Evolutionary conservation across 2,113 vertebrate species (phyloP), one percentile per base, ranked within the genome.

Genomic region (Chionomys nivalis): DNA sequence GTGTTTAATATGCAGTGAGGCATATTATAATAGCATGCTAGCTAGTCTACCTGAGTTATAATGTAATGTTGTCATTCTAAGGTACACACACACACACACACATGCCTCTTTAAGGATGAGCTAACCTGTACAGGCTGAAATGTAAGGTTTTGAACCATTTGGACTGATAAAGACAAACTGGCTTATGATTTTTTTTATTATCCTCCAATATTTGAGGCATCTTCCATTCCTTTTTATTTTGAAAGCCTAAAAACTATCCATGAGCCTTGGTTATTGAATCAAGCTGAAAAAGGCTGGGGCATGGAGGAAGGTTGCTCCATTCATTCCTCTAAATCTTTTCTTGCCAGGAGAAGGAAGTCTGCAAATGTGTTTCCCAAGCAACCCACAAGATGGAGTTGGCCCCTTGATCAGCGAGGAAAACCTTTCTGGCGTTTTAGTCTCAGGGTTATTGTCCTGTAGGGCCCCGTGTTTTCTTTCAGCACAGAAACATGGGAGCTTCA

Each of bases 361-460:
- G 61, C 42, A 77, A 36, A 82, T 95, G 81, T 96, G 87, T 85
- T 96, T 96, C 73, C 86, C 61, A 81, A 78, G 93, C 72, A 96
- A 89, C 93, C 86, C 81, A 58, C 81, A 94, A 91, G 89, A 94
- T 82, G 76, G 65, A 92, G 93, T 92, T 76, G 92, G 65, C 42
- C 79, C 87, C 87, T 39, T 68, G 73, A 77, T 77, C 76, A 90
- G 65, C 58, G 42, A n/a, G 49, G 55, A 91, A 93, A 91, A 49
- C 39, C 78, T 92, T 93, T 73, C 76, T 90, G 16, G 36, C 7
- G 42, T 42, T 72, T 33, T 85, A 14, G 52, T 65, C 58, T 58
- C 79, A 39, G 79, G 83, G 58, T 52, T 79, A 47, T 70, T 95
- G n/a, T 79, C 63, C 24, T 79, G 47, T 58, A 88, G 36, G 23